Evolutionary conservation across 1,140 invertebrate genomes (phyloP).

Genomic region (Parapsyche elsis): DNA sequence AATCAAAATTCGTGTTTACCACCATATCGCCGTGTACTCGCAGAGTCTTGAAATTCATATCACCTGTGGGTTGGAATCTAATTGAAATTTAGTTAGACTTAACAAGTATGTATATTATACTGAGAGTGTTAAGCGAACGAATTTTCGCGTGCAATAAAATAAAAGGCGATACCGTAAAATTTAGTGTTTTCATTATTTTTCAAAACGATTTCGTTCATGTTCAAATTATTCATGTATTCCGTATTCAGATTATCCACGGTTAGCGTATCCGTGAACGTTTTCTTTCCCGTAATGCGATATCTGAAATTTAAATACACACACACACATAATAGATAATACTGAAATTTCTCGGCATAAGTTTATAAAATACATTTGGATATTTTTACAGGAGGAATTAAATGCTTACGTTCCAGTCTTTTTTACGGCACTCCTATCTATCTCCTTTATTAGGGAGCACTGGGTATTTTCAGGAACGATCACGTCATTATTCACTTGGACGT

Average conservation of each 20-base stretch:
- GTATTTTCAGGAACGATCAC: constrained; percentile 34
- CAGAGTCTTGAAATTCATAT: constrained; percentile 41
- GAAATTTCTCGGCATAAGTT: not conserved
- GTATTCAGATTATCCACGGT: constrained; percentile 43
- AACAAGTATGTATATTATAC: too few relatives aligned
- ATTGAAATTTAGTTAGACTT: too few relatives aligned
- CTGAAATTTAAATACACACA: constrained; percentile 37
- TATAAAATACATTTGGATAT: not conserved
- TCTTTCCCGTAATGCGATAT: constrained; percentile 45
- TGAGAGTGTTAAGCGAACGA: not conserved
- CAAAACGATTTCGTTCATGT: constrained; percentile 47
- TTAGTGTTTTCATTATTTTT: constrained; percentile 37
- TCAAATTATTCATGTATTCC: constrained; percentile 44
- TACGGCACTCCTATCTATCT: constrained; percentile 41
- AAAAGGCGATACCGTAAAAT: constrained; percentile 42
- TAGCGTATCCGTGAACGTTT: constrained; percentile 46
- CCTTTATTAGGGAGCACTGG: constrained; percentile 43
- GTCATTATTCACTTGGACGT: constrained; percentile 44
- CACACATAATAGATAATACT: not conserved
- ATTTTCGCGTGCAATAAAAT: not conserved
- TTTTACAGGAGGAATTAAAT: not conserved
- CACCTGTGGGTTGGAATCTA: constrained; percentile 22
- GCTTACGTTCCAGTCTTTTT: constrained; percentile 47
- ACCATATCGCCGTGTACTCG: constrained; percentile 42
- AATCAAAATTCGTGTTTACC: constrained; percentile 23